Conservation (phyloP, 1,140 invertebrate species). For the Maniola jurtina region DNA sequence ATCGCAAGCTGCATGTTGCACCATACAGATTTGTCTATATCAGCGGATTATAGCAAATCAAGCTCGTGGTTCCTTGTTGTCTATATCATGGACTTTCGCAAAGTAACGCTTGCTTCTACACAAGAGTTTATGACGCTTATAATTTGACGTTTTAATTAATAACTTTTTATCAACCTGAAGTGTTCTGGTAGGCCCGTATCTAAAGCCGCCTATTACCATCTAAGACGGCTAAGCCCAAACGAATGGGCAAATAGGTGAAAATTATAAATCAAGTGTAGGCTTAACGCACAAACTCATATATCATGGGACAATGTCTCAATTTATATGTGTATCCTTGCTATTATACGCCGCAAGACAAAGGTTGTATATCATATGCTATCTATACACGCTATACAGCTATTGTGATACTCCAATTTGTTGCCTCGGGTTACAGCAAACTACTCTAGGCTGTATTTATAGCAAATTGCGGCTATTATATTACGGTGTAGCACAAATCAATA, state of each 20-base stretch:
- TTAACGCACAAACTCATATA: background rate
- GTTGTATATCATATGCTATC: constrained; percentile 7
- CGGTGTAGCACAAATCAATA: background rate
- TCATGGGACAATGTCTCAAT: constrained; percentile 7
- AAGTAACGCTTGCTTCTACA: too few relatives aligned
- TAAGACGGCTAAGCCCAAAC: background rate
- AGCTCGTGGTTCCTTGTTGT: too few relatives aligned
- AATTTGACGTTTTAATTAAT: too few relatives aligned
- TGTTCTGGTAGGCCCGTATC: too few relatives aligned
- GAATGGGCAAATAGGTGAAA: constrained; percentile 4
- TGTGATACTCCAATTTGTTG: constrained; percentile 7
- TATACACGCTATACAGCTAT: constrained; percentile 6
- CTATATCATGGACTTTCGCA: too few relatives aligned
- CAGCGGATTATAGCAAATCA: too few relatives aligned
- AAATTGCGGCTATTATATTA: background rate
- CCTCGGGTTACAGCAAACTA: background rate
- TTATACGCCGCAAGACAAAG: constrained; percentile 1
- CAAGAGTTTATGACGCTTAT: too few relatives aligned
- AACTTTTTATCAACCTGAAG: too few relatives aligned
- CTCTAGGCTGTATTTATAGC: background rate
- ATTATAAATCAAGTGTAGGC: constrained; percentile 3
- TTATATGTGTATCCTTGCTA: constrained; percentile 12
- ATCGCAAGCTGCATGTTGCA: too few relatives aligned
- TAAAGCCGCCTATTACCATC: too few relatives aligned
- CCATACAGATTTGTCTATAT: too few relatives aligned